Evolutionary conservation across 2,888 invertebrate species (phyloP).

Genomic region (Chirona hameri): DNA sequence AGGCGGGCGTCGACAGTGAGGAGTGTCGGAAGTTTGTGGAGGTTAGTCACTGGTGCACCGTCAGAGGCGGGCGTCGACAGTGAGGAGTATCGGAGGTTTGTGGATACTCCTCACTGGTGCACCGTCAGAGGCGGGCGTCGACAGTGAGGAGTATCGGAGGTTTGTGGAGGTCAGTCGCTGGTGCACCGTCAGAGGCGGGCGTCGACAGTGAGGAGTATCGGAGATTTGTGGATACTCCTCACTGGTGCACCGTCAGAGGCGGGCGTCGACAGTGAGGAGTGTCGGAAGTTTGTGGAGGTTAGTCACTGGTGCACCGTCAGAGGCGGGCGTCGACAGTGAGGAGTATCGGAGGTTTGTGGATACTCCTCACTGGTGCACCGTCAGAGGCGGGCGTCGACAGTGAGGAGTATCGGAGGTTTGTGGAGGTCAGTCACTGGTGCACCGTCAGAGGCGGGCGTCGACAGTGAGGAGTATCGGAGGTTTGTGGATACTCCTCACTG

Average conservation of each 20-base stretch:
- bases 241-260: too few relatives aligned
- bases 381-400: constrained; percentile 67
- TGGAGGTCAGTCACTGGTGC: too few relatives aligned
- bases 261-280: constrained; percentile 65
- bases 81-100: constrained; percentile 63
- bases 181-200: constrained; percentile 71
- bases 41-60: too few relatives aligned
- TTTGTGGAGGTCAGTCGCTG: too few relatives aligned
- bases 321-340: constrained; percentile 64
- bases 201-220: constrained; percentile 65
- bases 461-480: constrained; percentile 63
- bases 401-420: constrained; percentile 63
- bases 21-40: constrained; percentile 64
- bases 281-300: constrained; percentile 61
- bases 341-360: constrained; percentile 64
- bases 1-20: constrained; percentile 64
- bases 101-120: too few relatives aligned
- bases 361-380: too few relatives aligned
- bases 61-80: constrained; percentile 67
- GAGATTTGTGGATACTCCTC: constrained; percentile 61
- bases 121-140: constrained; percentile 67
- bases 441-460: constrained; percentile 67
- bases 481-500: too few relatives aligned
- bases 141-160: constrained; percentile 63
- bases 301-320: too few relatives aligned